Evolutionary conservation across 1,140 invertebrate species (phyloP), one percentile per base, ranked within the genome.

Genomic region (Dendrolimus punctatus): DNA sequence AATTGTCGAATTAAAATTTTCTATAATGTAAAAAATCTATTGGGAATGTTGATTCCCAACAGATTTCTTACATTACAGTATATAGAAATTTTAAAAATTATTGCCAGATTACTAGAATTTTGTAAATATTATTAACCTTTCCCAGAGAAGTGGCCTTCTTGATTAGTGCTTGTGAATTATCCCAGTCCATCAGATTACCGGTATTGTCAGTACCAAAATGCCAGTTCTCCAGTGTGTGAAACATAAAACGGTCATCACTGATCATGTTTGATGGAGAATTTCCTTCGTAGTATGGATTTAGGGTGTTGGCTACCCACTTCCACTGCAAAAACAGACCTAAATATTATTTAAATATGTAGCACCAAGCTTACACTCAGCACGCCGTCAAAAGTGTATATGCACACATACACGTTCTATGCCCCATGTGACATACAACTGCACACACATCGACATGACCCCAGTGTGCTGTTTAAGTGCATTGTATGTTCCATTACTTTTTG

Each of bases 281-380:
- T 2, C 93, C 94, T 85, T 98, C 96, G 80, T 97, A 95, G 72
- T 97, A 94, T 0, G 97, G 97, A 89, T 98, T 98, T 10, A 98
- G 80, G 0, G 95, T 96, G 36, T 90, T 94, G 0, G 93, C 96
- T 6, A 92, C 58, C 97, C 97, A 99, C 46, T 92, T 69, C 94
- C 95, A 97, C 84, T 93, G 68, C 55, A 89, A 88, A 40, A 39
- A n/a, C 36, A 23, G 1, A 23, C 23, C 23, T 23, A 3, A 23
- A 23, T 3, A 23, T 23, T 23, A 23, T 23, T 23, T 23, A 23
- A 2, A 23, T 23, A 23, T 23, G 23, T 23, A 23, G 23, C 23
- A 23, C 1, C 23, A 23, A 23, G 23, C 23, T 3, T 23, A 23
- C 23, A 23, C 23, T 23, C 23, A 23, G 23, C 23, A 3, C 23